Percentiles rank a stretch among this genome's conserved stretches.
Conservation (phyloP, 1,140 invertebrate species). For the Spodoptera frugiperda region DNA sequence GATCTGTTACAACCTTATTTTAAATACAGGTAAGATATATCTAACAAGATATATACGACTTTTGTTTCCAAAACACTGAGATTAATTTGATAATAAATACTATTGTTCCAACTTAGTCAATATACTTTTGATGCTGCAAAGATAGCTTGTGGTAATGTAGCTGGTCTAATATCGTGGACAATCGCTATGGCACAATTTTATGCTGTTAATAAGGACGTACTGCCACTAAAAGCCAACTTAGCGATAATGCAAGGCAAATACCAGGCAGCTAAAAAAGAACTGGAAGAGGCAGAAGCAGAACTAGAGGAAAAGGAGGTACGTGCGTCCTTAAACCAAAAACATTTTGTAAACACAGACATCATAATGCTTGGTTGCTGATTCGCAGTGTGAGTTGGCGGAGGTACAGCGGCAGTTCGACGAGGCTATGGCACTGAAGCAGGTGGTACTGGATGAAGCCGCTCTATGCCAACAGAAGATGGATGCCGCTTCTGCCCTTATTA, state of each 20-base stretch:
- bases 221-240: slow-evolving; percentile 95
- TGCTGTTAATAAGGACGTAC: slow-evolving; percentile 94
- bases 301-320: slow-evolving; percentile 90
- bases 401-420: slow-evolving; percentile 92
- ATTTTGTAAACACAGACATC: too few species aligned
- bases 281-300: slow-evolving; percentile 90
- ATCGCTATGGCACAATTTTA: slow-evolving; percentile 95
- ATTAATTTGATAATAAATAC: neutral
- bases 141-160: slow-evolving; percentile 95
- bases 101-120: slow-evolving; percentile 72
- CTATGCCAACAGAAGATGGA: slow-evolving; percentile 96
- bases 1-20: slow-evolving; percentile 94
- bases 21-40: slow-evolving; percentile 88
- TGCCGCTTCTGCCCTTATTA: slow-evolving; percentile 94
- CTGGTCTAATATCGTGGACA: slow-evolving; percentile 95
- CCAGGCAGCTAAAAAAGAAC: slow-evolving; percentile 90
- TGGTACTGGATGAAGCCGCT: slow-evolving; percentile 92
- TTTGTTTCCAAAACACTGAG: too few species aligned
- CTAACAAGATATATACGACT: neutral
- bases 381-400: slow-evolving; percentile 88
- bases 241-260: slow-evolving; percentile 91
- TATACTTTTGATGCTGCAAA: slow-evolving; percentile 94
- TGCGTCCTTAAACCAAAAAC: slow-evolving; percentile 5
- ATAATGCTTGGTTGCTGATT: neutral
- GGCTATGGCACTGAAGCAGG: slow-evolving; percentile 90